A percentile compares a stretch with the other conserved stretches of the same genome.
Conservation (phyloP, 1,140 invertebrate species). For the Drosophila willistoni region DNA sequence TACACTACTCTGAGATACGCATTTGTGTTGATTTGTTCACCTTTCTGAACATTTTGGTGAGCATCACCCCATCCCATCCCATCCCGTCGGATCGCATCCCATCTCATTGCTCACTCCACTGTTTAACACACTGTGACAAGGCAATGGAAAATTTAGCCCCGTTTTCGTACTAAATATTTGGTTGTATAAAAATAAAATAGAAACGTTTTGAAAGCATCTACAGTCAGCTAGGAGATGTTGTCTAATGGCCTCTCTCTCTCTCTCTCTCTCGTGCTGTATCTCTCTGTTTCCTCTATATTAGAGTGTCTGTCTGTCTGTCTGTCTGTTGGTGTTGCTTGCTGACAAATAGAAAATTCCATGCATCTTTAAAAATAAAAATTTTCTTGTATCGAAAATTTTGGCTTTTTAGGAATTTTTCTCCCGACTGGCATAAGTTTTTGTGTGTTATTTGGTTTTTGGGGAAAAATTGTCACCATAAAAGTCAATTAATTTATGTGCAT, state of each 20-base stretch:
- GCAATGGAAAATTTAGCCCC: constrained; percentile 47
- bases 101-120: constrained; percentile 2
- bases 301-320: background rate
- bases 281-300: background rate
- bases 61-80: too few relatives aligned
- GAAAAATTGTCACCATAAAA: constrained; percentile 70
- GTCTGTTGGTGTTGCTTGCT: constrained; percentile 31
- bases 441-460: constrained; percentile 12
- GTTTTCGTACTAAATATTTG: constrained; percentile 64
- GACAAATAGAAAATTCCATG: constrained; percentile 74
- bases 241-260: constrained; percentile 10
- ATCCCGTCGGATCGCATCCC: too few relatives aligned
- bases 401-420: constrained; percentile 50
- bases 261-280: background rate
- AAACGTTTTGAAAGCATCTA: constrained; percentile 34
- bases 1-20: too few relatives aligned
- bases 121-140: constrained; percentile 3
- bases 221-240: constrained; percentile 14
- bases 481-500: constrained; percentile 75
- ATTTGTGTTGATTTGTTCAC: too few relatives aligned
- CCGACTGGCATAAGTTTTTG: constrained; percentile 13
- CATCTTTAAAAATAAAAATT: constrained; percentile 64
- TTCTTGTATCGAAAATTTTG: constrained; percentile 16
- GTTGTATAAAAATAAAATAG: constrained; percentile 76
- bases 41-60: too few relatives aligned